Conservation (phyloP, 2,797 vertebrate genomes). For the Sebastes itinus region DNA sequence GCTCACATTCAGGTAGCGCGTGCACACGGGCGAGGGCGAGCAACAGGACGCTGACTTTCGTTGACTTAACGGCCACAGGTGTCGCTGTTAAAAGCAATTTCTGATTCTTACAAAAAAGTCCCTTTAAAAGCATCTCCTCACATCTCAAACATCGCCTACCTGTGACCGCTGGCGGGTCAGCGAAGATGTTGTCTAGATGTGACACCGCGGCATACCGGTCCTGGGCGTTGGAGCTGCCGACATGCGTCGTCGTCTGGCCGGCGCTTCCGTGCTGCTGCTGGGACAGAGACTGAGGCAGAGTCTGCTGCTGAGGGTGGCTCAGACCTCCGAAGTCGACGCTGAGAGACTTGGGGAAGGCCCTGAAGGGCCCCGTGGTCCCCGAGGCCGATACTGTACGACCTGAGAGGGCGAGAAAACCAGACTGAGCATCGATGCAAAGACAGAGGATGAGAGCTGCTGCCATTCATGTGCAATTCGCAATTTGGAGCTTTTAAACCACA, state of each 20-base stretch:
- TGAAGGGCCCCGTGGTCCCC: constrained; percentile 80
- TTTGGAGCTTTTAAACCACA: background rate
- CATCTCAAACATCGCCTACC: constrained; percentile 42
- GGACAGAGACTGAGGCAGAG: constrained; percentile 66
- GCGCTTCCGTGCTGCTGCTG: constrained; percentile 38
- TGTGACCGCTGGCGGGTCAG: constrained; percentile 66
- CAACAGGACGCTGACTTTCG: too few species aligned
- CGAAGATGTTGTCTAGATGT: constrained; percentile 81
- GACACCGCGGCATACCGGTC: constrained; percentile 84
- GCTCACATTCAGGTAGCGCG: too few species aligned
- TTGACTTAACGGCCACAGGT: too few species aligned
- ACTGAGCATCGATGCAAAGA: background rate
- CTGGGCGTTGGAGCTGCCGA: constrained; percentile 39
- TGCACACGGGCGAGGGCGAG: too few species aligned
- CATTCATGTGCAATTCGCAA: background rate
- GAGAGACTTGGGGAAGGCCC: constrained; percentile 84
- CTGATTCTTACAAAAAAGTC: too few species aligned
- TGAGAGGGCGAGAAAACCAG: constrained; percentile 39
- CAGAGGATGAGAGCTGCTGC: background rate
- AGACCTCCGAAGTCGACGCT: constrained; percentile 85
- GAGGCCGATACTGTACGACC: constrained; percentile 80
- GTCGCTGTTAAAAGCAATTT: too few species aligned
- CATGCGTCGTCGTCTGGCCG: constrained; percentile 39
- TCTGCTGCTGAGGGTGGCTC: constrained; percentile 63
- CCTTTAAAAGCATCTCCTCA: background rate